Base-by-base conservation (phyloP, 2,797 vertebrate species). In the Sebastes matsubarae region DNA sequence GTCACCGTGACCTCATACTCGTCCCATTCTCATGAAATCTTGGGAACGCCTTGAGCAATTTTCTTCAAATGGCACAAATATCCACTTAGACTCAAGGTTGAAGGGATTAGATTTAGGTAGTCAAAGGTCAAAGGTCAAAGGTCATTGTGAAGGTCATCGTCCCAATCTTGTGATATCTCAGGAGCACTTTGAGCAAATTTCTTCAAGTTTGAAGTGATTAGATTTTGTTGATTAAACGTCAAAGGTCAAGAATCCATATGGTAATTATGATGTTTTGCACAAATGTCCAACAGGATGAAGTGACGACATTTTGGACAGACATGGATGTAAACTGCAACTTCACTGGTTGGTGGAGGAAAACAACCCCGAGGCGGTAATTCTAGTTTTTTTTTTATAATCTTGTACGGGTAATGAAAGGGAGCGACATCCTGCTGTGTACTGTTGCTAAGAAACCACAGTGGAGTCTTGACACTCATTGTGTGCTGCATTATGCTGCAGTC, bases 361-460 rank as follows among this genome's bases (percentile, higher is more conserved):
- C 16, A 46, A 0, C 42, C 42, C 0, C 3, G 16, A 46, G 42
- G 42, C 42, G 42, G 16, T 46, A 46, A 46, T 46, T 46, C 42
- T 7, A 7, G 6, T 46, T 46, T 59, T 72, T 59, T 52, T 46
- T 20, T 46, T 20, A 22, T 57, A 63, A 71, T 65, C 27, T 42
- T 36, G 60, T 50, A 52, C 22, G 38, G 22, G 60, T 69, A 76
- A 24, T 65, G 58, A 68, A 68, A 12, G 68, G 46, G 72, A 85
- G 72, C 0, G 7, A 79, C 27, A 66, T 73, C 91, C 85, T 71
- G 83, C 87, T 83, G 87, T 84, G 87, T 85, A 42, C 88, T 88
- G 93, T 93, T 93, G 92, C 92, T 93, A 92, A 87, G 92, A 79
- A 87, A 93, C 91, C 75, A 68, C 65, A 30, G 50, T 65, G 71